phyloP scores from a whole-genome alignment of 2,113 vertebrate species.

The Upupa epops region DNA sequence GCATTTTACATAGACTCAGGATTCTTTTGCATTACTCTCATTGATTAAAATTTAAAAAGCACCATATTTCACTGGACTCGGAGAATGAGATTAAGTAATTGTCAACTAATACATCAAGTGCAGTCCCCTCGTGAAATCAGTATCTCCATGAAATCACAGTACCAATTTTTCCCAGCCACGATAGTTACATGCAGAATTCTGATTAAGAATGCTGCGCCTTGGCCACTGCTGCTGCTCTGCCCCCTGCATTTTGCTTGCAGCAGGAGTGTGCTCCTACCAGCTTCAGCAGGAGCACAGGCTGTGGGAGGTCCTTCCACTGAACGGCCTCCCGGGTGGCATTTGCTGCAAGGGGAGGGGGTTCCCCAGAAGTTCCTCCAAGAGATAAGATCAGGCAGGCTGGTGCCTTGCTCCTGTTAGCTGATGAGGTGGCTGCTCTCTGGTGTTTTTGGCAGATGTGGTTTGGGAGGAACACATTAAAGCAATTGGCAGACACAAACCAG shows the following conservation, averaged over 20 bases:
- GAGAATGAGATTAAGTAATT: not conserved
- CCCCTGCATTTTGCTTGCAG: not conserved
- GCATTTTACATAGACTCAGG: not conserved
- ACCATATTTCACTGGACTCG: not conserved
- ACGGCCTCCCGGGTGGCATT: not conserved
- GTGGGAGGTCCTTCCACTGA: not conserved
- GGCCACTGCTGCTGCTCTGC: accelerated
- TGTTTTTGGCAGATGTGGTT: not conserved
- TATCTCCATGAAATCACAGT: not conserved
- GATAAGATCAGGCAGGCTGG: not conserved
- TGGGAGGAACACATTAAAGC: not conserved
- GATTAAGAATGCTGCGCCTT: not conserved
- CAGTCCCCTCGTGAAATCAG: not conserved
- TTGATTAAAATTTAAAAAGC: not conserved
- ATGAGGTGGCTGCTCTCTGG: not conserved
- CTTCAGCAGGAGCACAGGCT: not conserved
- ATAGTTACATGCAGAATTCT: not conserved
- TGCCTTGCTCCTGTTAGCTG: not conserved
- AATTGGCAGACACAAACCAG: not conserved
- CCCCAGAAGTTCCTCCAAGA: not conserved
- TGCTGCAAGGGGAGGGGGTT: accelerated
- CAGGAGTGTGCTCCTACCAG: not conserved
- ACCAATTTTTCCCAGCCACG: accelerated
- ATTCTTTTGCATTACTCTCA: not conserved
- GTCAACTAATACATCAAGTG: not conserved